A percentile compares a stretch with the other conserved stretches of the same genome.
phyloP scores from a whole-genome alignment of 2,113 vertebrate genomes.

The Triplophysa siluroides region DNA sequence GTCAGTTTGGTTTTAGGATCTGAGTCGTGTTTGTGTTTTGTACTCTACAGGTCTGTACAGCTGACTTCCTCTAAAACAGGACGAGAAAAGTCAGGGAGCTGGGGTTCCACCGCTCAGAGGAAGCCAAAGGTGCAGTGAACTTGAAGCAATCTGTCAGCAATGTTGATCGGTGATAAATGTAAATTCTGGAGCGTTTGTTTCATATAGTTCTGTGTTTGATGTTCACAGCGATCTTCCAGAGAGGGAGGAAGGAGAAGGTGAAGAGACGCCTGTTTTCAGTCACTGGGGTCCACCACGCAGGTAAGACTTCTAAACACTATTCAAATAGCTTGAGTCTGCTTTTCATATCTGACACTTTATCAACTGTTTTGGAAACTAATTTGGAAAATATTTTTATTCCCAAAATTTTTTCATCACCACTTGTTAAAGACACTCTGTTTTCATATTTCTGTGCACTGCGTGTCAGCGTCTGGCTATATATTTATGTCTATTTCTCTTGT shows the following conservation, averaged over 20 bases:
- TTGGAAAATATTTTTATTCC: too few relatives aligned
- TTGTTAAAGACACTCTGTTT: too few relatives aligned
- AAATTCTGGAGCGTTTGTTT: not conserved
- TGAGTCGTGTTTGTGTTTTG: not conserved
- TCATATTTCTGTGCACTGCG: too few relatives aligned
- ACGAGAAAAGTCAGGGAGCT: conserved; percentile 65
- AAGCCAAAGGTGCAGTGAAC: conserved; percentile 54
- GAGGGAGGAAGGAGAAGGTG: conserved; percentile 94
- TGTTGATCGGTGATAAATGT: not conserved
- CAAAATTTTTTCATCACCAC: too few relatives aligned
- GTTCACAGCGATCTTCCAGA: conserved; percentile 86
- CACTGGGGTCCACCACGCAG: conserved; percentile 92
- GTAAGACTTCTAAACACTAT: conserved; percentile 62
- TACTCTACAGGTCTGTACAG: conserved; percentile 59
- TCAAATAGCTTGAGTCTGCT: not conserved
- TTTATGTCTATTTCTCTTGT: conserved; percentile 2
- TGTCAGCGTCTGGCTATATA: not conserved
- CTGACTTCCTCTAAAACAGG: conserved; percentile 45
- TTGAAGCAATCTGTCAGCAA: not conserved
- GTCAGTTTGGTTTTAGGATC: not conserved
- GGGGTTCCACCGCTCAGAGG: conserved; percentile 58
- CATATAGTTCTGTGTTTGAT: conserved; percentile 27
- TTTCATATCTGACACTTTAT: too few relatives aligned
- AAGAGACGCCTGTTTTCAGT: conserved; percentile 93
- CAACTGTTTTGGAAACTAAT: too few relatives aligned